Base-by-base conservation (phyloP, 2,888 invertebrate genomes). In the Callyntrura sp. region DNA sequence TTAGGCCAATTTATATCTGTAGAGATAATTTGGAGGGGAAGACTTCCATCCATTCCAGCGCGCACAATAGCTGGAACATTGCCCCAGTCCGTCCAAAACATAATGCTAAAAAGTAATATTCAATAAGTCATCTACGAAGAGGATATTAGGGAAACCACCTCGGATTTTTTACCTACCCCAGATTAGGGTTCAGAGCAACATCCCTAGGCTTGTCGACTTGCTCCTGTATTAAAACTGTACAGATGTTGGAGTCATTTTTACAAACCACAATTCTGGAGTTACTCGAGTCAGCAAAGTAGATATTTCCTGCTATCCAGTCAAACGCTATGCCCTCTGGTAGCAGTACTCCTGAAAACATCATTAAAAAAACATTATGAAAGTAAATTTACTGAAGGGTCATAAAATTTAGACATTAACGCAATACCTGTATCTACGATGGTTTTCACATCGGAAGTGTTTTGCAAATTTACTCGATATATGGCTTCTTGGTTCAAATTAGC, bases 61-160 rank as follows among this genome's bases (percentile, higher is more conserved):
- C 95, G 95, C 93, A 97, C 97, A 93, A 99, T 98, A 94, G 97
- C 96, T 0, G 97, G 96, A 11, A 95, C 95, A 0, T 94, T 93
- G 4, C 97, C 97, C 97, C 98, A 98, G 94, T 98, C 98, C 0
- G 97, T 96, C 98, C 98, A 99, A 95, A 96, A 99, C 96, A 99
- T 97, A 93, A 96, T 95, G 1, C 98, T 98, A 94, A 73, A 94
- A 6, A 35, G 6, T 4, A 35, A 35, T 35, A 5, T 2, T 23
- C 23, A 25, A 23, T 62, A 62, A 20, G 23, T 60, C 20, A 20
- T 12, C 23, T 20, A 60, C 17, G 23, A 20, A 60, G 5, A n/a
- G n/a, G n/a, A n/a, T n/a, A n/a, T n/a, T n/a, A n/a, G n/a, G n/a
- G n/a, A n/a, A n/a, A n/a, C n/a, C n/a, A n/a, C n/a, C n/a, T n/a